Evolutionary conservation across 2,797 vertebrate genomes (phyloP), one percentile per base, ranked within the genome.

Genomic region (Apodemus agrarius): DNA sequence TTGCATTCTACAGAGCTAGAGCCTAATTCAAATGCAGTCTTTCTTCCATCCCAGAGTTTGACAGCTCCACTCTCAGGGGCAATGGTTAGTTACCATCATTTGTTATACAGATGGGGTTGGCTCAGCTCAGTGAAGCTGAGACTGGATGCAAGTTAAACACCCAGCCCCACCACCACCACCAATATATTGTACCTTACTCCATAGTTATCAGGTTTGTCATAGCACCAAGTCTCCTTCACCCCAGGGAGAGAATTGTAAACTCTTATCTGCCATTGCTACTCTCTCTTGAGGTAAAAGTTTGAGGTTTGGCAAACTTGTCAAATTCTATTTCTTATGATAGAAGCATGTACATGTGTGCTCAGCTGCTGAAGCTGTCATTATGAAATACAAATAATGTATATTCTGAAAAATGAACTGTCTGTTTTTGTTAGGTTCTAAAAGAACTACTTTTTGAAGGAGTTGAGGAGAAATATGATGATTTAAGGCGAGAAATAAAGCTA

Each of bases 371-470:
- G 11, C 34, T 52, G 12, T 37, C 94, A 85, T 63, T 6, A 6
- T 40, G 59, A 88, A 88, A 83, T 46, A 9, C 4, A 12, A 54
- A 29, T 92, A 43, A 59, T 72, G 11, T 22, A 1, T 0, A 74
- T 92, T 96, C 80, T 92, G 37, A 49, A 37, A 84, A 81, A 3
- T 24, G 4, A 3, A 40, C 22, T 86, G 6, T 87, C 13, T n/a
- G n/a, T n/a, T n/a, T n/a, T n/a, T 76, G 10, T 52, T 61, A 98
- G 97, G 46, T 49, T 31, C 80, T 95, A 85, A 0, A 87, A 87
- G 59, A 95, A 34, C 11, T 95, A 43, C n/a, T 57, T 46, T 29
- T 0, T 1, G 96, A 97, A 49, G 96, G 65, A 12, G 83, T 96
- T 88, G 12, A 74, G 61, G 49, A 85, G 13, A 29, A 96, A 75